Percentiles rank a stretch among this genome's conserved stretches.
phyloP scores from a whole-genome alignment of 2,888 invertebrate genomes.

The Dynastes tityus region DNA sequence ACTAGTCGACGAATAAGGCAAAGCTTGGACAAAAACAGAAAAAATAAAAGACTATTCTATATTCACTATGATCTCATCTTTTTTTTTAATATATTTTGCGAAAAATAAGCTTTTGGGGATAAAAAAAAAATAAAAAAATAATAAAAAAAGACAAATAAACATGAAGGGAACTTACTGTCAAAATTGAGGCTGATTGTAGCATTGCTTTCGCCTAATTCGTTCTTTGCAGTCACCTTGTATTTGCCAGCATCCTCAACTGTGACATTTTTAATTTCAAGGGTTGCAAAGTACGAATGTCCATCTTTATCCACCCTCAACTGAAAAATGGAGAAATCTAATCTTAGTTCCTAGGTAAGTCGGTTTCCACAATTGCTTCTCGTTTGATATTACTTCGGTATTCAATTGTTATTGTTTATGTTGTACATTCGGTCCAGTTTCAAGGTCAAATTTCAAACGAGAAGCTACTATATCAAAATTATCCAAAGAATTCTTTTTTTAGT shows the following conservation, averaged over 20 bases:
- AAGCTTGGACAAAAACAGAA: constrained; percentile 49
- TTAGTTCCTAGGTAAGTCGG: neutral
- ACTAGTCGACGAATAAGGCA: constrained; percentile 48
- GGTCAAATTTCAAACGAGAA: constrained; percentile 3
- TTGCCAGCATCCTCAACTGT: constrained; percentile 98
- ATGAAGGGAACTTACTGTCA: constrained; percentile 87
- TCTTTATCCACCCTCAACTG: constrained; percentile 92
- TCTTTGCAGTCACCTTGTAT: constrained; percentile 97
- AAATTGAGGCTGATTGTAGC: constrained; percentile 98
- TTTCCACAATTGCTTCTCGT: neutral
- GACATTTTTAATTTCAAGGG: constrained; percentile 93
- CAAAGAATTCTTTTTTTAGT: no score
- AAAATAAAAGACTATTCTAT: neutral
- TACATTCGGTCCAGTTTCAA: neutral
- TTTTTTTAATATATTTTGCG: constrained; percentile 30
- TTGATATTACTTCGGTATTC: constrained; percentile 31
- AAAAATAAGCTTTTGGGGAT: constrained; percentile 47
- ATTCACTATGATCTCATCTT: neutral
- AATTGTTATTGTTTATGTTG: no score
- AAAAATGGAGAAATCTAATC: constrained; percentile 61
- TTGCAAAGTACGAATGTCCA: constrained; percentile 94
- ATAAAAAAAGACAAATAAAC: constrained; percentile 46
- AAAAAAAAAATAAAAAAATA: neutral
- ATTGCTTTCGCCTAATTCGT: constrained; percentile 97
- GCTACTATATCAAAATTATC: neutral